These are phyloP conservation scores for Drosophila funebris DNA, from an alignment of 1,140 invertebrate genomes.

Conservation along the genomic window DNA sequence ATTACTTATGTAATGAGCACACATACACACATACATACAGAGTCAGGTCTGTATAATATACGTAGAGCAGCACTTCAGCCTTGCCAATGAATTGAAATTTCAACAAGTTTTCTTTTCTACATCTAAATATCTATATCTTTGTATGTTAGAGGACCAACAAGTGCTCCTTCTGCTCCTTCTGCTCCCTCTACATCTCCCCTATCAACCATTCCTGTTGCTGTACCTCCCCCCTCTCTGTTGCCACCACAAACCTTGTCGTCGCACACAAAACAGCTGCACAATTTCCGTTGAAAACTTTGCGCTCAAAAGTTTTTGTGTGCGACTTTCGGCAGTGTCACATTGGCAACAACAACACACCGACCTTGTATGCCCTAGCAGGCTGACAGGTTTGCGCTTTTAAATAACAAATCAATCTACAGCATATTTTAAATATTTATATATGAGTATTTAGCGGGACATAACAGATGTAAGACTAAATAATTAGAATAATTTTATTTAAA, in stretches of 20 bases:
- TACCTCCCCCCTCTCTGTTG: neutral
- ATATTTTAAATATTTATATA: too few species aligned
- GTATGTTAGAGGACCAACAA: conserved; percentile 44
- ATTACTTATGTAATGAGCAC: neutral
- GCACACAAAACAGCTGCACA: conserved; percentile 76
- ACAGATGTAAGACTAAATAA: too few species aligned
- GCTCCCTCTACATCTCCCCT: neutral
- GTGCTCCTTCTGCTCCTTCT: conserved; percentile 12
- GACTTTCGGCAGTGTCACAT: conserved; percentile 53
- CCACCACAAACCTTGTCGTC: conserved; percentile 19
- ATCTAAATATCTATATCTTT: conserved; percentile 18
- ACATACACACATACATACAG: neutral
- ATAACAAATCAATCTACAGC: too few species aligned
- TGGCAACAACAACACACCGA: conserved; percentile 47
- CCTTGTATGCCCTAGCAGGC: conserved; percentile 20
- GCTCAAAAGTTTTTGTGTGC: conserved; percentile 72
- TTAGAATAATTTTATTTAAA: too few species aligned
- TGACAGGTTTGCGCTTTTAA: neutral
- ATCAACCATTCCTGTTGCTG: too few species aligned
- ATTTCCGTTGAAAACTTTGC: conserved; percentile 74
- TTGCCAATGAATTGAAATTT: conserved; percentile 76
- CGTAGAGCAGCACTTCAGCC: neutral
- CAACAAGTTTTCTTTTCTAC: conserved; percentile 38
- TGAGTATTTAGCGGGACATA: too few species aligned
- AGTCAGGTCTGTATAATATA: neutral